phyloP scores from a whole-genome alignment of 2,113 vertebrate genomes.

The mouse (Mus musculus) region DNA sequence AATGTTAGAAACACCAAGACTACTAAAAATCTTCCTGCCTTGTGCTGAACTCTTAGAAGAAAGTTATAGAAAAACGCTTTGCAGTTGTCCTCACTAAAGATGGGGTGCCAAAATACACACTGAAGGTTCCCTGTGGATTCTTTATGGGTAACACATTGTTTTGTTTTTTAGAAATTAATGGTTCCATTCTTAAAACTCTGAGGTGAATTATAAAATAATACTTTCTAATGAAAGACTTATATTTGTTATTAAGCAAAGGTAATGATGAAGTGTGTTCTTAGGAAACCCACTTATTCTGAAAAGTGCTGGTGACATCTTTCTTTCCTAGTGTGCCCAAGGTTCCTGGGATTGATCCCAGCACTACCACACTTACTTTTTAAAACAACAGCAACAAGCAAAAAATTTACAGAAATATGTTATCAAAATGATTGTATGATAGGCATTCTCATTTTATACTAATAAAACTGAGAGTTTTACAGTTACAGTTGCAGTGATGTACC shows the following conservation, averaged over 20 bases:
- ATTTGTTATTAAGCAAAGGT: not conserved
- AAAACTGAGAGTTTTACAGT: constrained; percentile 47
- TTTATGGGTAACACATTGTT: constrained; percentile 22
- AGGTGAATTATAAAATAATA: constrained; percentile 32
- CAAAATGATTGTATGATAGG: not conserved
- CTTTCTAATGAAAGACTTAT: constrained; percentile 58
- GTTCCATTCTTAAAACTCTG: constrained; percentile 26
- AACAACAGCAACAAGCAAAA: not conserved
- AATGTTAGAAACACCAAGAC: not conserved
- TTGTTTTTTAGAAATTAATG: constrained; percentile 29
- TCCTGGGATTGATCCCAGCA: not conserved
- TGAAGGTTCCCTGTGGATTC: not conserved
- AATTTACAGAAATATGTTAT: not conserved
- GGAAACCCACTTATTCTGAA: constrained; percentile 24
- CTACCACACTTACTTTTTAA: not conserved
- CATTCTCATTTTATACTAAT: constrained; percentile 55
- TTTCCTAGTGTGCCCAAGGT: not conserved
- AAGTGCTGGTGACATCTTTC: not conserved
- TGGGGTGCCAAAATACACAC: not conserved
- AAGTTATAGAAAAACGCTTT: constrained; percentile 39
- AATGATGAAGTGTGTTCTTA: not conserved
- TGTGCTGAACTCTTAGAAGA: constrained; percentile 40
- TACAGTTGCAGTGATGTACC: not conserved
- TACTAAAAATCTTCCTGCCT: not conserved
- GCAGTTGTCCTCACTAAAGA: not conserved